These are phyloP conservation scores for Pygoscelis adeliae DNA, from an alignment of 2,113 vertebrate species.

Conservation along the genomic window DNA sequence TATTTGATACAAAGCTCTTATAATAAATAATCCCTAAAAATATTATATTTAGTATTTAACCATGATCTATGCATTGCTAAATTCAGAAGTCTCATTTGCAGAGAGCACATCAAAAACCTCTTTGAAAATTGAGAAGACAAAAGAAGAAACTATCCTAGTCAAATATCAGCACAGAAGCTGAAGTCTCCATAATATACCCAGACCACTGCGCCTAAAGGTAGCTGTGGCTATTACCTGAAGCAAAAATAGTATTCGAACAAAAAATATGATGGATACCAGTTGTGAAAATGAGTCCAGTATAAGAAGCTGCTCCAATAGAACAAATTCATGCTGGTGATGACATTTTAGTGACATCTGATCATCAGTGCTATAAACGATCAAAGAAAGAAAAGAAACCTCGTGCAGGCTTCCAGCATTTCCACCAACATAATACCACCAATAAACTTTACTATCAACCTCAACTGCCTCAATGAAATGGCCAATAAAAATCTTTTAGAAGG, in stretches of 20 bases:
- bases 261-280: background rate
- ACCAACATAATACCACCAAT: background rate
- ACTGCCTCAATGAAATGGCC: background rate
- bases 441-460: background rate
- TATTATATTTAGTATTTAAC: background rate
- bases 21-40: background rate
- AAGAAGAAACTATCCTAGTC: background rate
- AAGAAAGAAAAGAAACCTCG: background rate
- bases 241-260: background rate
- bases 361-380: background rate
- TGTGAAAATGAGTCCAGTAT: background rate
- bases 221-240: background rate
- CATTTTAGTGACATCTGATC: background rate
- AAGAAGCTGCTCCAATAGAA: background rate
- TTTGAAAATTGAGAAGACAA: background rate
- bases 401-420: background rate
- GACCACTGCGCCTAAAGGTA: background rate
- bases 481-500: background rate
- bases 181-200: background rate
- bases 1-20: background rate
- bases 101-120: background rate
- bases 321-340: background rate
- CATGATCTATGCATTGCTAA: background rate
- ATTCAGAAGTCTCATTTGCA: background rate
- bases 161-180: background rate